phyloP scores from a whole-genome alignment of 1,140 invertebrate species.

The Drosophila arizonae region DNA sequence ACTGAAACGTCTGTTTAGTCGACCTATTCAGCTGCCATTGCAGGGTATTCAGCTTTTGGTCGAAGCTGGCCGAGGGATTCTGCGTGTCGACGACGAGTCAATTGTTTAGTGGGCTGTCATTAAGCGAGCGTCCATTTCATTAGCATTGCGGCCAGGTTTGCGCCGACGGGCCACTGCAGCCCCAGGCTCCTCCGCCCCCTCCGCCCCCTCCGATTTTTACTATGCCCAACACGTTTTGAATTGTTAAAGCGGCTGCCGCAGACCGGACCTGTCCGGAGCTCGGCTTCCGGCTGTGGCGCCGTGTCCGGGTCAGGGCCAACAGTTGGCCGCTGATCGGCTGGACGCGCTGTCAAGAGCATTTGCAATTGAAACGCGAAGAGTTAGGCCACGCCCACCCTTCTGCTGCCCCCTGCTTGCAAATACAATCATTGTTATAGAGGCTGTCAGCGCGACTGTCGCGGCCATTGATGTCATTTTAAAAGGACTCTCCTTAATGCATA shows the following conservation, averaged over 20 bases:
- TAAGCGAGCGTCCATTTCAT: conserved; percentile 69
- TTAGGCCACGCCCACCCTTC: conserved; percentile 14
- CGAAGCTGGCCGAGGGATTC: conserved; percentile 10
- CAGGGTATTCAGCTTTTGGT: conserved; percentile 6
- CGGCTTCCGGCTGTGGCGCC: conserved; percentile 39
- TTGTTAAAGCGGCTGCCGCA: conserved; percentile 52
- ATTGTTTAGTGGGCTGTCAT: conserved; percentile 64
- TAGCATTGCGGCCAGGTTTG: conserved; percentile 58
- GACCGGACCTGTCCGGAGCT: conserved; percentile 22
- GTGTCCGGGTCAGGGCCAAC: conserved; percentile 27
- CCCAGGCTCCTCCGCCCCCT: neutral
- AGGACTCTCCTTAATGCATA: conserved; percentile 73
- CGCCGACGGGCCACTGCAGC: neutral
- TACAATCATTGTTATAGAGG: conserved; percentile 54
- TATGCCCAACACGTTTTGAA: conserved; percentile 69
- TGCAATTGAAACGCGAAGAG: conserved; percentile 56
- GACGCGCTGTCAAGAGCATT: conserved; percentile 39
- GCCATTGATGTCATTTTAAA: conserved; percentile 76
- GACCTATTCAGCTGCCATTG: neutral
- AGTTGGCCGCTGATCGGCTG: conserved; percentile 16
- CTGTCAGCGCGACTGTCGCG: conserved; percentile 36
- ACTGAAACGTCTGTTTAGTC: neutral
- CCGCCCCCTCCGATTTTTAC: conserved; percentile 49
- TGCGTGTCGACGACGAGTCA: conserved; percentile 30
- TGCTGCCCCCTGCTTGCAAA: conserved; percentile 19